phyloP scores from a whole-genome alignment of 2,888 invertebrate species.

The Horisme vitalbata region DNA sequence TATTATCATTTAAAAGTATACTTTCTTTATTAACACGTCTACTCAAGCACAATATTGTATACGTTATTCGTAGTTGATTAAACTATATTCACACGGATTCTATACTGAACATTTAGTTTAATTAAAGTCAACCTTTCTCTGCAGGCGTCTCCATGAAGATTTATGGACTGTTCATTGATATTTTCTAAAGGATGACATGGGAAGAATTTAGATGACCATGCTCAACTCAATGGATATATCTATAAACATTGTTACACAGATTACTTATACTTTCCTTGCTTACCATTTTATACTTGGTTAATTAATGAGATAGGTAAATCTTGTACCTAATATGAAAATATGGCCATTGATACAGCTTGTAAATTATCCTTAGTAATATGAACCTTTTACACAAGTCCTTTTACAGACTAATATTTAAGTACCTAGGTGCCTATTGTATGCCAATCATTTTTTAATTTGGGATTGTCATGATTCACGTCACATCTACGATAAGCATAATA shows the following conservation, averaged over 20 bases:
- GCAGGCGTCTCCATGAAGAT: slow-evolving; percentile 57
- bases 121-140: slow-evolving; percentile 44
- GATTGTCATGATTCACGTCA: neutral
- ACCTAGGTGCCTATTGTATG: neutral
- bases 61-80: no score
- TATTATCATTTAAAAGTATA: no score
- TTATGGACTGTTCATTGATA: slow-evolving; percentile 65
- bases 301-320: no score
- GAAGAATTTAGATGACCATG: slow-evolving; percentile 5
- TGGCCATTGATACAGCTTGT: no score
- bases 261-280: no score
- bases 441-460: slow-evolving; percentile 3
- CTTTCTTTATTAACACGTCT: slow-evolving; percentile 5
- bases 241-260: no score
- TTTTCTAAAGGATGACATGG: slow-evolving; percentile 23
- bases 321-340: no score
- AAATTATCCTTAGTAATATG: no score
- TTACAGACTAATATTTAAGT: neutral
- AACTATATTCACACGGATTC: slow-evolving; percentile 45
- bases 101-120: slow-evolving; percentile 63
- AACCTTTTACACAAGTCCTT: no score
- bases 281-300: no score
- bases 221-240: slow-evolving; percentile 5
- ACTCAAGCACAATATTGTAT: slow-evolving; percentile 7
- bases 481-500: no score